A percentile compares a stretch with the other conserved stretches of the same genome.
These are phyloP conservation scores for Aleadryas rufinucha DNA, from an alignment of 2,113 vertebrate species.

Conservation along the genomic window DNA sequence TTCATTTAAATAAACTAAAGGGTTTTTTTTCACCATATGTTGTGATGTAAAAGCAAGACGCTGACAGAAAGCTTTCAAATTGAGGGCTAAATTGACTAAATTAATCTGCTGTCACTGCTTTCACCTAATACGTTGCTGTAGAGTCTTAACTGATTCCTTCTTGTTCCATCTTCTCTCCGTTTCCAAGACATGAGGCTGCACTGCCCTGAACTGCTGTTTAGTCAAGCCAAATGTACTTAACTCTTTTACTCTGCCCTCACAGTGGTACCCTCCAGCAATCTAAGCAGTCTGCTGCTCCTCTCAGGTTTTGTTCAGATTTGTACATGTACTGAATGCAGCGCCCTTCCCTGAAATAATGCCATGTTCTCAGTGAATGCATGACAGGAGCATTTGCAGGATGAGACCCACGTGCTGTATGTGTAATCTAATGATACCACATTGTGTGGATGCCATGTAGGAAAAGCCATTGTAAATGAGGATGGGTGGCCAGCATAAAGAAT, in stretches of 20 bases:
- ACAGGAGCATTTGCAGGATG: not conserved
- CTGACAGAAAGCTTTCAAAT: not conserved
- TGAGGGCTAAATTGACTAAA: not conserved
- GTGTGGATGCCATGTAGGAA: not conserved
- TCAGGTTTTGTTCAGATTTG: not conserved
- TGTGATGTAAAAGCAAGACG: not conserved
- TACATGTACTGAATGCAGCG: not conserved
- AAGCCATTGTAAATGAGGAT: not conserved
- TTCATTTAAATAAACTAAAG: not conserved
- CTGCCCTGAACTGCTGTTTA: not conserved
- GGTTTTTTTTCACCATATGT: fast-evolving
- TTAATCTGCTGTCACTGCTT: not conserved
- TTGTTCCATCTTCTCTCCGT: not conserved
- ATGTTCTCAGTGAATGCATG: fast-evolving
- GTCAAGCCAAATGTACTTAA: not conserved
- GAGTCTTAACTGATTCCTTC: not conserved
- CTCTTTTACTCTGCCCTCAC: not conserved
- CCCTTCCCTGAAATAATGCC: not conserved
- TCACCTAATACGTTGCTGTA: not conserved
- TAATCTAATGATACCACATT: not conserved
- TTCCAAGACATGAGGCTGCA: not conserved
- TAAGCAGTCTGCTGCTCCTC: not conserved
- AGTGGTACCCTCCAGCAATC: not conserved
- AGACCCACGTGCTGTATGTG: not conserved
- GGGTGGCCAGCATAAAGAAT: not conserved